phyloP scores from a whole-genome alignment of 2,797 vertebrate genomes.

The Liparis tanakae region DNA sequence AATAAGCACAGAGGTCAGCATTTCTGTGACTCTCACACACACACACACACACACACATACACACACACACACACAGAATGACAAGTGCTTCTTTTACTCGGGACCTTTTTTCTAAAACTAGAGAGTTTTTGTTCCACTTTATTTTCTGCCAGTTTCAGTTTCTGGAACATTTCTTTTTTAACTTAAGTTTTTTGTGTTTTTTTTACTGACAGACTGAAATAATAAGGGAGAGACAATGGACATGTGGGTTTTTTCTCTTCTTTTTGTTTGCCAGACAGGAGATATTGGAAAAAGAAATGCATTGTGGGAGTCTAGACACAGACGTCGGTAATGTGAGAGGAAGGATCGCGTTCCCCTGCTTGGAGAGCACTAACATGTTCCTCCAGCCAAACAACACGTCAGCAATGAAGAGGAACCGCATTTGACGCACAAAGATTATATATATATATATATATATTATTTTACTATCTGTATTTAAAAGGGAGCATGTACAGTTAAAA shows the following conservation, averaged over 20 bases:
- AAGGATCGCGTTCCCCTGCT: constrained; percentile 29
- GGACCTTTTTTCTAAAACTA: constrained; percentile 34
- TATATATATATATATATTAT: no score
- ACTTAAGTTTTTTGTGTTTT: constrained; percentile 2
- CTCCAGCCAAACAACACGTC: constrained; percentile 11
- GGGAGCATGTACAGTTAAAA: no score
- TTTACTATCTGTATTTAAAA: no score
- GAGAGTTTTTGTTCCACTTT: constrained; percentile 55
- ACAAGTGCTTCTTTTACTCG: constrained; percentile 39
- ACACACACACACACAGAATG: constrained; percentile 37
- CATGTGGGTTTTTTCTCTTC: constrained; percentile 32
- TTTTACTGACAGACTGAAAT: constrained; percentile 30
- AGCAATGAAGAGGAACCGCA: constrained; percentile 17
- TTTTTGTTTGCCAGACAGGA: constrained; percentile 44
- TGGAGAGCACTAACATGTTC: constrained; percentile 11
- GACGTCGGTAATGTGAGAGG: constrained; percentile 41
- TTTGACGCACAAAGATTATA: constrained; percentile 13
- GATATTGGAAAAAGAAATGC: constrained; percentile 16
- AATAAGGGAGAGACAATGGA: constrained; percentile 51
- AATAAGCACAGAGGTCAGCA: constrained; percentile 72
- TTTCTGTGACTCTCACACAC: constrained; percentile 43
- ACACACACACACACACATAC: constrained; percentile 24
- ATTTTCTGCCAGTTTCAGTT: constrained; percentile 55
- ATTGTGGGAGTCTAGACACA: constrained; percentile 1
- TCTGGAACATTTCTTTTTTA: constrained; percentile 2